Percentiles rank a stretch among this genome's conserved stretches.
phyloP scores from a whole-genome alignment of 1,140 invertebrate genomes.

The Tetragnatha versicolor region DNA sequence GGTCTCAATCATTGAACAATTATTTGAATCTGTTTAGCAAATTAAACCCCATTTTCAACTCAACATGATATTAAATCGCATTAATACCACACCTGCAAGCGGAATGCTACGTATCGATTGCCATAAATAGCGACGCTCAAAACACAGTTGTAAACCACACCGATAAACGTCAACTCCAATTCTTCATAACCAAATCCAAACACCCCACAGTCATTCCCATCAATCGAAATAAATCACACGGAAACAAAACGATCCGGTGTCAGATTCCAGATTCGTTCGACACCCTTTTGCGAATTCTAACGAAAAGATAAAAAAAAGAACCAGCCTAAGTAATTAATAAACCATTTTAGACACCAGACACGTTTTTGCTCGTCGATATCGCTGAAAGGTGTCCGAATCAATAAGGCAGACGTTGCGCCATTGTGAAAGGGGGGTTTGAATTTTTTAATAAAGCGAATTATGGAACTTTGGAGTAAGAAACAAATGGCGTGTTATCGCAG shows the following conservation, averaged over 20 bases:
- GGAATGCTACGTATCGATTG: no score
- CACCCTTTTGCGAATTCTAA: neutral
- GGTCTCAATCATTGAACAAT: no score
- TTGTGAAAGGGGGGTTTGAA: neutral
- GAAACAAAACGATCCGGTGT: conserved; percentile 5
- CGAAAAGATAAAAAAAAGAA: conserved; percentile 14
- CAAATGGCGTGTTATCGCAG: conserved; percentile 31
- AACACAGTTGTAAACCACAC: no score
- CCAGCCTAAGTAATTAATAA: conserved; percentile 50
- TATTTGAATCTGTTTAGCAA: no score
- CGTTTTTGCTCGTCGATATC: conserved; percentile 47
- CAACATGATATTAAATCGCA: no score
- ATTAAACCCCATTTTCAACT: no score
- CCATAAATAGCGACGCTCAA: no score
- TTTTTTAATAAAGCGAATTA: conserved; percentile 44
- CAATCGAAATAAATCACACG: conserved; percentile 24
- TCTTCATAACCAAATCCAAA: no score
- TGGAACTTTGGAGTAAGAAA: conserved; percentile 40
- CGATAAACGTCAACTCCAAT: no score
- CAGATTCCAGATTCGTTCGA: neutral
- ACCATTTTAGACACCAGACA: conserved; percentile 37
- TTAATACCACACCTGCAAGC: no score
- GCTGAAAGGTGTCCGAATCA: conserved; percentile 47
- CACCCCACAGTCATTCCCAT: no score
- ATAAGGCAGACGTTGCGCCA: conserved; percentile 36